These are phyloP conservation scores for Ophion obscuratus DNA, from an alignment of 2,888 invertebrate species.

Conservation along the genomic window DNA sequence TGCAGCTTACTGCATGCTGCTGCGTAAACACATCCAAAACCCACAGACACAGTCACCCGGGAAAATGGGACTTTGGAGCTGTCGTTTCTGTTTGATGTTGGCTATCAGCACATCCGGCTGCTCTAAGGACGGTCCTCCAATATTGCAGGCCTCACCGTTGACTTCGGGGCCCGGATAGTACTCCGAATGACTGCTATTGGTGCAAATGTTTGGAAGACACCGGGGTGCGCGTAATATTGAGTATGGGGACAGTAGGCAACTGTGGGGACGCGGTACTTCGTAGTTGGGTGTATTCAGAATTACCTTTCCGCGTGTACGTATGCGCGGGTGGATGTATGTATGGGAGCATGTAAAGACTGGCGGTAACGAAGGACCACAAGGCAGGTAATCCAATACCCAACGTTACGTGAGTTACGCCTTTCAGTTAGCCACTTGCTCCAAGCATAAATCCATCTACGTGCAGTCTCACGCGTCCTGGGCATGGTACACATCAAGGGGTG, in stretches of 20 bases:
- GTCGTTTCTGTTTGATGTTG: too few species aligned
- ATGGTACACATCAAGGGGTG: conserved; percentile 19
- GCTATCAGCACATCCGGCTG: too few species aligned
- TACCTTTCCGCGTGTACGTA: not conserved
- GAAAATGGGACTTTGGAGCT: not conserved
- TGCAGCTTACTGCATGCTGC: conserved; percentile 3
- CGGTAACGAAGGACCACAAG: conserved; percentile 18
- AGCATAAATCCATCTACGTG: conserved; percentile 50
- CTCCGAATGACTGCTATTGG: too few species aligned
- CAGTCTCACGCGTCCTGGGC: conserved; percentile 23
- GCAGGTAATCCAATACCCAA: not conserved
- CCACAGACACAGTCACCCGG: not conserved
- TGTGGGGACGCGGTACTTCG: too few species aligned
- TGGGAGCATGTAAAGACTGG: not conserved
- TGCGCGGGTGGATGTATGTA: not conserved
- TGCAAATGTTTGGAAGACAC: too few species aligned
- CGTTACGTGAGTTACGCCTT: conserved; percentile 2
- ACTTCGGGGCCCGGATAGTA: too few species aligned
- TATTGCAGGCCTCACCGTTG: too few species aligned
- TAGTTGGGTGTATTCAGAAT: too few species aligned
- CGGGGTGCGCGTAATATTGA: too few species aligned
- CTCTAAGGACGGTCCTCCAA: too few species aligned
- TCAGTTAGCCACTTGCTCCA: not conserved
- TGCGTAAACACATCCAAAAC: conserved; percentile 44
- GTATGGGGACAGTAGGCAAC: too few species aligned